Percentiles rank a stretch among this genome's conserved stretches.
phyloP scores from a whole-genome alignment of 2,888 invertebrate species.

The Clanis bilineata region DNA sequence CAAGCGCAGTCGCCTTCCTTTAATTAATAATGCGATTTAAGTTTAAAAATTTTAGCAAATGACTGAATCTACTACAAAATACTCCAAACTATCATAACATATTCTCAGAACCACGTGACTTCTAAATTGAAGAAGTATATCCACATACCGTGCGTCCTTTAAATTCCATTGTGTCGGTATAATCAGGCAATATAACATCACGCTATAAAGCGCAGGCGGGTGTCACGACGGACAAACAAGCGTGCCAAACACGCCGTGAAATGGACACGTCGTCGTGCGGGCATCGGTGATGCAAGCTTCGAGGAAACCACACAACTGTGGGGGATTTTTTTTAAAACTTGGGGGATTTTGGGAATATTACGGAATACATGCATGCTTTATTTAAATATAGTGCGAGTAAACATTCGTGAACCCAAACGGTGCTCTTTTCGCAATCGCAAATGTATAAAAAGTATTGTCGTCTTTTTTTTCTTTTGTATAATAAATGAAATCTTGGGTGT shows the following conservation, averaged over 20 bases:
- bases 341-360: too few species aligned
- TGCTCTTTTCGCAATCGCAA: too few species aligned
- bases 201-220: conserved; percentile 26
- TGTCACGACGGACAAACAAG: conserved; percentile 39
- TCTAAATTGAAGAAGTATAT: not conserved
- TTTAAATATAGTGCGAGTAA: too few species aligned
- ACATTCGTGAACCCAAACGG: too few species aligned
- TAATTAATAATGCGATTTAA: too few species aligned
- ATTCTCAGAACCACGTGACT: not conserved
- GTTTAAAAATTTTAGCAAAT: too few species aligned
- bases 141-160: not conserved
- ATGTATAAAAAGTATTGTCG: too few species aligned
- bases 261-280: conserved; percentile 38
- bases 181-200: conserved; percentile 35
- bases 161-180: conserved; percentile 21
- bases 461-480: too few species aligned
- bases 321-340: not conserved
- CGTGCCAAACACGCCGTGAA: conserved; percentile 49
- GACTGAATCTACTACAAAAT: conserved; percentile 8
- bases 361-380: too few species aligned
- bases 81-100: not conserved
- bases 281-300: not conserved
- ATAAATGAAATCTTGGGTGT: too few species aligned
- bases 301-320: not conserved
- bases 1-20: too few species aligned